phyloP scores from a whole-genome alignment of 2,888 invertebrate species.

The Drosophila fungiperda region DNA sequence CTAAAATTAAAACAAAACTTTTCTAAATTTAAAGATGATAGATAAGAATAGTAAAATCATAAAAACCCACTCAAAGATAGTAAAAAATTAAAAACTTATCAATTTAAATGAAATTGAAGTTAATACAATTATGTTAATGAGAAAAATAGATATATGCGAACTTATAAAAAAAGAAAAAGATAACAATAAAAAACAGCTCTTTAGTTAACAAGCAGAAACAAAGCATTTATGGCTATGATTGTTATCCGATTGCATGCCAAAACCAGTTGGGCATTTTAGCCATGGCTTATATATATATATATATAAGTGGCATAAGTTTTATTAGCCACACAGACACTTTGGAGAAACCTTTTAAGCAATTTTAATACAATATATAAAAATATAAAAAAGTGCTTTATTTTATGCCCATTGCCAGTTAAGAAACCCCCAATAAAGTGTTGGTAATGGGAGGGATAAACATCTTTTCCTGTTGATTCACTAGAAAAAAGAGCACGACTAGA shows the following conservation, averaged over 20 bases:
- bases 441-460: constrained; percentile 16
- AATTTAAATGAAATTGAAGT: neutral
- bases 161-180: neutral
- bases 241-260: constrained; percentile 30
- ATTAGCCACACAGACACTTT: constrained; percentile 47
- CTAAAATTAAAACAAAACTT: neutral
- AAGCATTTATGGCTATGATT: constrained; percentile 15
- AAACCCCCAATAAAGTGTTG: constrained; percentile 23
- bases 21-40: neutral
- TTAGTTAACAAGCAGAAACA: neutral
- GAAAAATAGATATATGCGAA: neutral
- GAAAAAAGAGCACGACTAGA: neutral
- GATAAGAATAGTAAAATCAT: neutral
- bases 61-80: neutral
- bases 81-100: neutral
- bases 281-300: constrained; percentile 15
- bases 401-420: constrained; percentile 27
- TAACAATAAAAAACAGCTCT: neutral
- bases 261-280: constrained; percentile 2
- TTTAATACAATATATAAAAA: constrained; percentile 39
- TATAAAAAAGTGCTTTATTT: constrained; percentile 38
- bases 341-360: constrained; percentile 54
- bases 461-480: constrained; percentile 14
- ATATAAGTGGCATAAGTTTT: constrained; percentile 39
- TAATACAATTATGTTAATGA: neutral